phyloP scores from a whole-genome alignment of 2,888 invertebrate species.

The Saturnia pavonia region DNA sequence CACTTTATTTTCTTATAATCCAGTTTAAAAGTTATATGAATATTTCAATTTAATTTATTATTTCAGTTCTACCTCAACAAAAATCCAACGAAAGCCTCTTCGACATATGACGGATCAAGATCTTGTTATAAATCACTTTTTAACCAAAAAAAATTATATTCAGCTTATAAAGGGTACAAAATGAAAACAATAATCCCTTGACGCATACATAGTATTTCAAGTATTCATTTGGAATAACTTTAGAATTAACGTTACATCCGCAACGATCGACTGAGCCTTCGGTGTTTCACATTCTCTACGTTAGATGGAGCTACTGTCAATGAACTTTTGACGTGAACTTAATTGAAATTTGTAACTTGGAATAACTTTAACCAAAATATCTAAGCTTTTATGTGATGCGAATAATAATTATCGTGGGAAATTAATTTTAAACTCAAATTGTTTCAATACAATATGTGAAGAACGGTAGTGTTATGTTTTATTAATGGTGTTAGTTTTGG shows the following conservation, averaged over 20 bases:
- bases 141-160: conserved; percentile 52
- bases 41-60: not conserved
- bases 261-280: conserved; percentile 70
- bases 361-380: conserved; percentile 78
- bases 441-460: conserved; percentile 59
- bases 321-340: conserved; percentile 82
- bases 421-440: conserved; percentile 47
- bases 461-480: conserved; percentile 49
- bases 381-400: conserved; percentile 71
- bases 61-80: conserved; percentile 33
- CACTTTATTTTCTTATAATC: not conserved
- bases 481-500: conserved; percentile 41
- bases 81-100: conserved; percentile 36
- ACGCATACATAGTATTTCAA: conserved; percentile 45
- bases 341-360: conserved; percentile 73
- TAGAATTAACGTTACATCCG: conserved; percentile 47
- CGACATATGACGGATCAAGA: conserved; percentile 56
- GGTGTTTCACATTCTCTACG: conserved; percentile 54
- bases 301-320: conserved; percentile 66
- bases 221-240: conserved; percentile 32
- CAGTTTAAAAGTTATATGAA: not conserved
- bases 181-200: conserved; percentile 35
- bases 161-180: conserved; percentile 50
- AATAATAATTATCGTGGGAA: conserved; percentile 66
- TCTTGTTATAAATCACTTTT: conserved; percentile 57